Percentiles rank a stretch among this genome's conserved stretches.
Conservation (phyloP, 2,113 vertebrate genomes). For the Chinchilla lanigera region DNA sequence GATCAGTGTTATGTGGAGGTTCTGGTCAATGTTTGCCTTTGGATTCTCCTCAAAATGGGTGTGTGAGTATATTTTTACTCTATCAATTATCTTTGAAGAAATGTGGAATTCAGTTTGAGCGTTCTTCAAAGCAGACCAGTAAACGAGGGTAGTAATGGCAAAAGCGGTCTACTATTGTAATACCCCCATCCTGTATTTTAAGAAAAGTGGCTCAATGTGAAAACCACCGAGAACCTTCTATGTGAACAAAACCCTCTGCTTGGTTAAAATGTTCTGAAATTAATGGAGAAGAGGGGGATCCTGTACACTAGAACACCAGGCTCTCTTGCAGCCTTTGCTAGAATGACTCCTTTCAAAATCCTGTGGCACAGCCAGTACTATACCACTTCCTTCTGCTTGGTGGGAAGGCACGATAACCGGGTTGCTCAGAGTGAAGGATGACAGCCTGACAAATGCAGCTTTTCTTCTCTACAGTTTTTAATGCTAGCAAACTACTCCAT, state of each 20-base stretch:
- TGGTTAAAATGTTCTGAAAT: slow-evolving; percentile 11
- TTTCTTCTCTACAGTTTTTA: slow-evolving; percentile 46
- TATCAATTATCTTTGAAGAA: neutral
- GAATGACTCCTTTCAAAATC: slow-evolving; percentile 15
- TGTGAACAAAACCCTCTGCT: neutral
- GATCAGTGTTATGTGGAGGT: neutral
- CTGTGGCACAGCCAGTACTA: neutral
- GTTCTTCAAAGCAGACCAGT: neutral
- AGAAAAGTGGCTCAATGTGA: slow-evolving; percentile 5
- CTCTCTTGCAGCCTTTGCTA: neutral
- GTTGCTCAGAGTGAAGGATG: slow-evolving; percentile 34
- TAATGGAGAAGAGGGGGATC: neutral
- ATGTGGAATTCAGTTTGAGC: neutral
- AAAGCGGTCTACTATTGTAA: neutral
- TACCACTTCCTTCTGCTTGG: slow-evolving; percentile 5
- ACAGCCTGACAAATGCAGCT: slow-evolving; percentile 45
- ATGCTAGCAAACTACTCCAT: neutral
- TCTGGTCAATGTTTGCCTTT: neutral
- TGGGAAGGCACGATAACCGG: neutral
- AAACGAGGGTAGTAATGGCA: neutral
- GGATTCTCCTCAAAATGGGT: neutral
- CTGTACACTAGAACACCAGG: slow-evolving; percentile 31
- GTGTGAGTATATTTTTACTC: neutral
- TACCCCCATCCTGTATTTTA: neutral
- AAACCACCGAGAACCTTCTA: neutral